phyloP scores from a whole-genome alignment of 1,140 invertebrate genomes.

The Formica exsecta region DNA sequence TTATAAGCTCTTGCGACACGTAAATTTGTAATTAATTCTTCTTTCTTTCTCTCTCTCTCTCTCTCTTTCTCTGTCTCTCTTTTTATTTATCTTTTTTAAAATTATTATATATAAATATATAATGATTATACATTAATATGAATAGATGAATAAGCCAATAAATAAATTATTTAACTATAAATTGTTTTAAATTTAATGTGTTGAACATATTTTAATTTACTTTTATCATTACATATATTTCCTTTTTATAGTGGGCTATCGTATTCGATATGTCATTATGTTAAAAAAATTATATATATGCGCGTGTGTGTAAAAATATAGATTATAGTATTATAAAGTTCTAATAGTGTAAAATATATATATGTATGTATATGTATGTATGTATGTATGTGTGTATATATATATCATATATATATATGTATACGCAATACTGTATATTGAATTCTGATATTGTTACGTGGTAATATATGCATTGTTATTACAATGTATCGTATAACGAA shows the following conservation, averaged over 20 bases:
- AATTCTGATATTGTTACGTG: conserved; percentile 50
- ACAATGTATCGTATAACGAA: conserved; percentile 62
- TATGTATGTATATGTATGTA: too few relatives aligned
- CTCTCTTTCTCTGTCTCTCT: not conserved
- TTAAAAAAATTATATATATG: not conserved
- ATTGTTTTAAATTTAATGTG: conserved; percentile 10
- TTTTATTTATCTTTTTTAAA: too few relatives aligned
- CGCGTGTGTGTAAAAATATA: not conserved
- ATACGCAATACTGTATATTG: conserved; percentile 1
- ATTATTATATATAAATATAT: too few relatives aligned
- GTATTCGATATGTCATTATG: not conserved
- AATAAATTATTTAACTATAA: conserved; percentile 6
- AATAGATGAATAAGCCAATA: conserved; percentile 10
- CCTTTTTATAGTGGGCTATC: not conserved
- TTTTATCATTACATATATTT: conserved; percentile 8
- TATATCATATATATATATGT: too few relatives aligned
- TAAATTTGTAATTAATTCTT: not conserved
- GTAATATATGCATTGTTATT: conserved; percentile 62
- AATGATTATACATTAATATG: not conserved
- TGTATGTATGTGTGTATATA: too few relatives aligned
- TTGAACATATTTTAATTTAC: not conserved
- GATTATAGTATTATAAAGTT: not conserved
- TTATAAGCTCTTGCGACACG: not conserved
- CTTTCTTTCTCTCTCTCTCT: too few relatives aligned
- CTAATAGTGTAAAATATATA: conserved; percentile 26